Conservation (phyloP, 37 sponge, comb jelly and placozoan species). For the Theonella swinhoei region DNA sequence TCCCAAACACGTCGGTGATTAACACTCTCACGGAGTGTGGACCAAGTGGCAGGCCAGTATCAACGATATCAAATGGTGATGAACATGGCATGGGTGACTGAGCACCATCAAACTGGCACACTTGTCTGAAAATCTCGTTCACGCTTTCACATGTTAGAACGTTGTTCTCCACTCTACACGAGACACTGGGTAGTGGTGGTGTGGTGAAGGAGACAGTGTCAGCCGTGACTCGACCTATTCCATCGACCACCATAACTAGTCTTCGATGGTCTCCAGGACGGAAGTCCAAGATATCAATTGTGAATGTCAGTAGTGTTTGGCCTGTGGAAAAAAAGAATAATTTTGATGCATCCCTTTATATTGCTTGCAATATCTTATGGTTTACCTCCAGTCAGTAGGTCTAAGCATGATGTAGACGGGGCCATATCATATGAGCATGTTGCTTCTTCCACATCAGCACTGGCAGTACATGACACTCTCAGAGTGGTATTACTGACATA, state of each 20-base stretch:
- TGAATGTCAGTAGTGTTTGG: no score
- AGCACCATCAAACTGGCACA: background rate
- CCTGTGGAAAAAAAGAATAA: no score
- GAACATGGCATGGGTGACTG: background rate
- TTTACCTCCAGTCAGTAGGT: no score
- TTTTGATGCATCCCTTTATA: no score
- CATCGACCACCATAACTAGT: background rate
- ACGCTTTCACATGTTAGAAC: background rate
- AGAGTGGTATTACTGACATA: background rate
- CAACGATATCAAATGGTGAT: background rate
- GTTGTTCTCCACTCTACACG: background rate
- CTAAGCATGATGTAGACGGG: no score
- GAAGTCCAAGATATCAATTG: background rate
- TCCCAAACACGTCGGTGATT: background rate
- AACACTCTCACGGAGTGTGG: background rate
- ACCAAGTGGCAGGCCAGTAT: background rate
- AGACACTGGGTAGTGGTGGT: background rate
- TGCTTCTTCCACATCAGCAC: background rate
- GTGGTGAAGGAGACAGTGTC: background rate
- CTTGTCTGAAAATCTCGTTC: background rate
- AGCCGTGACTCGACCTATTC: background rate
- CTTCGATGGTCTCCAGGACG: background rate
- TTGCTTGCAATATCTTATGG: no score
- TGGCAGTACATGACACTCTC: background rate
- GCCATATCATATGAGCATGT: background rate